Percentiles rank a stretch among this genome's conserved stretches.
phyloP scores from a whole-genome alignment of 1,140 invertebrate genomes.

The Drosophila ohnishii region DNA sequence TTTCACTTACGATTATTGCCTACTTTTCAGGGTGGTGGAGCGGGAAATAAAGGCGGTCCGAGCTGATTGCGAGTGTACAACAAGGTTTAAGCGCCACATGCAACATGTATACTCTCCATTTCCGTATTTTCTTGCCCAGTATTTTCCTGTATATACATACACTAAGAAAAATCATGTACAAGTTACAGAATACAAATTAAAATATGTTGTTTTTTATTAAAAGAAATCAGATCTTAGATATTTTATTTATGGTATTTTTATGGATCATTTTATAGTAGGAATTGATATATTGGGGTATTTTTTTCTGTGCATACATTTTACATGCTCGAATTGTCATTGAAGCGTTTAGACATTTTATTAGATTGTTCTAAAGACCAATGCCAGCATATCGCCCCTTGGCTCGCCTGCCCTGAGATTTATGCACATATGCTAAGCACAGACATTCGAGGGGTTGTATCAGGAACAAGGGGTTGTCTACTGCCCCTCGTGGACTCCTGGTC shows the following conservation, averaged over 20 bases:
- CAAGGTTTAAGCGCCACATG: conserved; percentile 75
- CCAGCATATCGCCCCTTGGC: conserved; percentile 53
- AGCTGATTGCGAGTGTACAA: conserved; percentile 67
- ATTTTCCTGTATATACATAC: neutral
- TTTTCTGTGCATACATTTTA: conserved; percentile 49
- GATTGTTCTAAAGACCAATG: conserved; percentile 70
- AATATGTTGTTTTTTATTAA: no score
- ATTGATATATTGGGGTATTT: neutral
- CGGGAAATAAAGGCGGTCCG: conserved; percentile 40
- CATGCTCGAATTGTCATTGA: conserved; percentile 81
- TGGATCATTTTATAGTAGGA: neutral
- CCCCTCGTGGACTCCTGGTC: conserved; percentile 30
- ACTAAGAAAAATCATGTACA: neutral
- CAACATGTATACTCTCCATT: conserved; percentile 65
- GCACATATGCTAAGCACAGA: conserved; percentile 77
- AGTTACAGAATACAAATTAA: neutral
- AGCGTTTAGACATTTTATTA: conserved; percentile 81
- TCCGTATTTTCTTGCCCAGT: conserved; percentile 2
- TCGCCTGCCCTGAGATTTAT: conserved; percentile 66
- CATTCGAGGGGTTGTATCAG: conserved; percentile 54
- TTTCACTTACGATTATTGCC: conserved; percentile 81
- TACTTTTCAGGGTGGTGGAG: conserved; percentile 52
- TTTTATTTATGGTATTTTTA: neutral
- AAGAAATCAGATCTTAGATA: accelerated
- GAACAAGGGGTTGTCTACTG: conserved; percentile 54